Percentiles rank a stretch among this genome's conserved stretches.
These are phyloP conservation scores for Perccottus glenii DNA, from an alignment of 2,113 vertebrate genomes.

Conservation along the genomic window DNA sequence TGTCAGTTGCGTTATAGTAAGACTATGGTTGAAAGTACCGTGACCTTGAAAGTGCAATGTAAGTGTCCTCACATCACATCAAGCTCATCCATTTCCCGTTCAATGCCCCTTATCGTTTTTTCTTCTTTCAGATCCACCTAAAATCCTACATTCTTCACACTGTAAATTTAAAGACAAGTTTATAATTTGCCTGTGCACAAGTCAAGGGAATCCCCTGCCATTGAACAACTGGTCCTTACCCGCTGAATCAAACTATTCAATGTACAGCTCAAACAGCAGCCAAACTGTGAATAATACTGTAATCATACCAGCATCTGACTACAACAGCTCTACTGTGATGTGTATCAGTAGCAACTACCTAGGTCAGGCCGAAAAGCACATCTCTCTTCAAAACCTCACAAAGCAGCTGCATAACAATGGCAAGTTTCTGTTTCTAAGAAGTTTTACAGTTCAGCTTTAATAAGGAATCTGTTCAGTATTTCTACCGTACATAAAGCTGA, in stretches of 20 bases:
- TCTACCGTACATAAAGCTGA: too few species aligned
- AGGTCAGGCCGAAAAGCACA: not conserved
- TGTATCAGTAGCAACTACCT: conserved; percentile 27
- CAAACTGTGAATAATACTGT: conserved; percentile 26
- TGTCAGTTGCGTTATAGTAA: conserved; percentile 1
- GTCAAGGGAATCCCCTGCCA: conserved; percentile 33
- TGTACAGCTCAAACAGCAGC: conserved; percentile 1
- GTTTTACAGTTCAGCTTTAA: too few species aligned
- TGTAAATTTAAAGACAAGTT: conserved; percentile 3
- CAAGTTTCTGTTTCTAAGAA: not conserved
- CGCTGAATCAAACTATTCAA: conserved; percentile 10
- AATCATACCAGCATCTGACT: not conserved
- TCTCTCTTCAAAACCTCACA: conserved; percentile 1
- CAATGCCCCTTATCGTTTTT: not conserved
- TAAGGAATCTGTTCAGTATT: too few species aligned
- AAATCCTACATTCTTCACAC: conserved; percentile 9
- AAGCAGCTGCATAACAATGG: not conserved
- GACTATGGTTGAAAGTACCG: not conserved
- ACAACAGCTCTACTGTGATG: not conserved
- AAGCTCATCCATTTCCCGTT: not conserved
- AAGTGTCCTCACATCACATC: not conserved
- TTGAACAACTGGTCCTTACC: conserved; percentile 6
- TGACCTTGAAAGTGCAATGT: conserved; percentile 37
- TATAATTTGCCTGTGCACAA: conserved; percentile 29
- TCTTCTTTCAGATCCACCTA: conserved; percentile 14